Evolutionary conservation across 2,797 vertebrate species (phyloP).

Genomic region (Kryptolebias ocellatus): DNA sequence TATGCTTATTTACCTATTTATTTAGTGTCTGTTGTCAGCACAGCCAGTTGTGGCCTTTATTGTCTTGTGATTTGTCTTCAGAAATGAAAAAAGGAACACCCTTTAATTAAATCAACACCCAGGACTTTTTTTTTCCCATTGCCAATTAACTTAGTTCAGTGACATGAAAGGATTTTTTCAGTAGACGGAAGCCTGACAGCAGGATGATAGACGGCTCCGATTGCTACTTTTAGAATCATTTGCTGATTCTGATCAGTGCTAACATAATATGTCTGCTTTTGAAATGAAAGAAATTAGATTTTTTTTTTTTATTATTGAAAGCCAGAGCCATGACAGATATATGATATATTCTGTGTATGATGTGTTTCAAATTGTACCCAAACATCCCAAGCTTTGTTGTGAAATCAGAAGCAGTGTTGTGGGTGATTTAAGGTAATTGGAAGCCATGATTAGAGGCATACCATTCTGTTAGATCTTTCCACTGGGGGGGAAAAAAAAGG

Average conservation of each 20-base stretch:
- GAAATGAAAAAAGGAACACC: conserved; percentile 28
- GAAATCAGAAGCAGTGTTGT: conserved; percentile 50
- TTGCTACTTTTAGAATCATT: conserved; percentile 71
- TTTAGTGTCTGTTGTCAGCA: conserved; percentile 34
- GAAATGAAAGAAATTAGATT: conserved; percentile 41
- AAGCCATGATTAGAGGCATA: conserved; percentile 66
- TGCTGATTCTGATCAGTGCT: conserved; percentile 64
- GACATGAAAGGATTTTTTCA: conserved; percentile 66
- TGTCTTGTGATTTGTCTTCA: conserved; percentile 40
- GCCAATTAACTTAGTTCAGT: conserved; percentile 68
- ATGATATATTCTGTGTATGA: conserved; percentile 33
- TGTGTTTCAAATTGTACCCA: conserved; percentile 36
- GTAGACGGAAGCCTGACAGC: conserved; percentile 53
- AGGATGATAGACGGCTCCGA: conserved; percentile 66
- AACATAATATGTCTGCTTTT: conserved; percentile 49
- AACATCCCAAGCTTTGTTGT: conserved; percentile 41
- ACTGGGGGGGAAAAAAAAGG: conserved; percentile 20
- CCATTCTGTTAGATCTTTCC: conserved; percentile 67
- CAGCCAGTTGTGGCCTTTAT: conserved; percentile 6
- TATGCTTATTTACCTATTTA: conserved; percentile 48
- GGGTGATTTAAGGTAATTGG: conserved; percentile 67
- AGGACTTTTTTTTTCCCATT: conserved; percentile 65
- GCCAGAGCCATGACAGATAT: conserved; percentile 34
- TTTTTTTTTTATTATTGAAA: conserved; percentile 29
- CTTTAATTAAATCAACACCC: conserved; percentile 74